A percentile compares a stretch with the other conserved stretches of the same genome.
Evolutionary conservation across 2,797 vertebrate species (phyloP).

Genomic region (Ibycter americanus): DNA sequence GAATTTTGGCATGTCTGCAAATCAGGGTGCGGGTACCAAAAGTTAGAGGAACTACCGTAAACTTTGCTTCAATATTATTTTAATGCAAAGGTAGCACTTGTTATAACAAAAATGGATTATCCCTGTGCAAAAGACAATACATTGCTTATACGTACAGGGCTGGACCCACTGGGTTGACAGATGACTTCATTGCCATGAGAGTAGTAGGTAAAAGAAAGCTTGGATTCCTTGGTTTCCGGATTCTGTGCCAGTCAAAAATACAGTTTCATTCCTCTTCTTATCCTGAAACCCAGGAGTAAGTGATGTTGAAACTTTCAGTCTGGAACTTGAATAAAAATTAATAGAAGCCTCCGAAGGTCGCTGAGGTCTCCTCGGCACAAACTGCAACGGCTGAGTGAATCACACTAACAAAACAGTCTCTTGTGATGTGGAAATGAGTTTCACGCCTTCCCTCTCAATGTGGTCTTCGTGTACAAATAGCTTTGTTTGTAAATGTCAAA

Average conservation of each 20-base stretch:
- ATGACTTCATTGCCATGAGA: background rate
- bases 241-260: background rate
- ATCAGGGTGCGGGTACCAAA: background rate
- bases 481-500: conserved; percentile 36
- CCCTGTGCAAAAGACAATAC: accelerated
- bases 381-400: background rate
- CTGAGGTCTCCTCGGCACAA: background rate
- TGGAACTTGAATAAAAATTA: background rate
- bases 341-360: background rate
- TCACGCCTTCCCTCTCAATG: background rate
- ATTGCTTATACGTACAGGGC: accelerated
- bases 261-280: background rate
- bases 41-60: background rate
- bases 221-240: background rate
- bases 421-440: background rate
- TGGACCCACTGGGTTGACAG: background rate
- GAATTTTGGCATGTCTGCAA: background rate
- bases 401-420: background rate
- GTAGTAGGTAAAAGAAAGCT: background rate
- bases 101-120: background rate
- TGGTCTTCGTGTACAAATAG: background rate
- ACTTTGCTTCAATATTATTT: background rate
- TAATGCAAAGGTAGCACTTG: background rate
- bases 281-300: background rate
- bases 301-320: background rate